These are phyloP conservation scores for Lepidonotus clava DNA, from an alignment of 2,888 invertebrate species.

Conservation along the genomic window DNA sequence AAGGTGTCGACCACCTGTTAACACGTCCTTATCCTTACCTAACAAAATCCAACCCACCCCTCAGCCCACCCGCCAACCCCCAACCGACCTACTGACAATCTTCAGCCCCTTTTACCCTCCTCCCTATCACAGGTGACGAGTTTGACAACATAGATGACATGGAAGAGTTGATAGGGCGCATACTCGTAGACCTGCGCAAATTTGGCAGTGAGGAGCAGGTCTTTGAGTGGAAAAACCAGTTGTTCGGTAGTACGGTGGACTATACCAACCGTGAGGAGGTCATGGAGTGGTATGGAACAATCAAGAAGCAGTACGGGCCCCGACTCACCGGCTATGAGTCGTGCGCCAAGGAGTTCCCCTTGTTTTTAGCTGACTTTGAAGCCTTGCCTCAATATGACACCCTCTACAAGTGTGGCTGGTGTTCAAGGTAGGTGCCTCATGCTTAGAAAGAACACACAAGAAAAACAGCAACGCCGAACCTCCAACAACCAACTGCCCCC, in stretches of 20 bases:
- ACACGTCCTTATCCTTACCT: no score
- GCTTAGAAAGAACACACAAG: no score
- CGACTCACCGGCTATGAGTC: slow-evolving; percentile 48
- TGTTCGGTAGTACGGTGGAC: slow-evolving; percentile 57
- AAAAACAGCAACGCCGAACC: no score
- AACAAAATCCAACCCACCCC: background rate
- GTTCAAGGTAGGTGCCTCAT: slow-evolving; percentile 49
- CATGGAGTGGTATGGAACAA: slow-evolving; percentile 55
- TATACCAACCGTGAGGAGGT: slow-evolving; percentile 57
- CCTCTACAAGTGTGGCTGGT: slow-evolving; percentile 56
- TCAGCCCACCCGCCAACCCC: background rate
- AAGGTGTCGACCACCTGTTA: no score
- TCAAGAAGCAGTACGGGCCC: slow-evolving; percentile 57
- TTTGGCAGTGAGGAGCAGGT: slow-evolving; percentile 55
- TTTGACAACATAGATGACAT: slow-evolving; percentile 51
- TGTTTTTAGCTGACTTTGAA: slow-evolving; percentile 43
- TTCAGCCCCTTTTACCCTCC: slow-evolving; percentile 7
- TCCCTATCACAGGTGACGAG: slow-evolving; percentile 44
- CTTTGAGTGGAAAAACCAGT: slow-evolving; percentile 57
- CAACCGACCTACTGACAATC: slow-evolving; percentile 4
- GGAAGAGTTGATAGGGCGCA: slow-evolving; percentile 48
- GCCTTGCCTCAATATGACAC: slow-evolving; percentile 53
- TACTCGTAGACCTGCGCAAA: slow-evolving; percentile 35
- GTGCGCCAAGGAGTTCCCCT: slow-evolving; percentile 49
- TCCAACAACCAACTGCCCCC: no score